Evolutionary conservation across 2,888 invertebrate species (phyloP), one percentile per base, ranked within the genome.

Genomic region (Stenoptilia bipunctidactyla): DNA sequence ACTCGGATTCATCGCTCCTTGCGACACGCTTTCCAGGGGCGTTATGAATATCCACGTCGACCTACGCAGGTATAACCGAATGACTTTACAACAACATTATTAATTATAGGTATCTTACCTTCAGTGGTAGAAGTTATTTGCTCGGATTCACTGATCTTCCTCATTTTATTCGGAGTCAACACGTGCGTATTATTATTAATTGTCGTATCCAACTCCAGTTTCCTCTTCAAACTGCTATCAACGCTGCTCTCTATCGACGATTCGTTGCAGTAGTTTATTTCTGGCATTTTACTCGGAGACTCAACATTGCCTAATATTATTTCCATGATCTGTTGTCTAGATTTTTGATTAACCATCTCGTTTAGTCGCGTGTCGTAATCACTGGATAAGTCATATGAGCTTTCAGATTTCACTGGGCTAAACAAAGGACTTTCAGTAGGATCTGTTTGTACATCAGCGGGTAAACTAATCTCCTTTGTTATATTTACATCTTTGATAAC

Each of bases 311-410:
- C 85, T 13, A 85, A 66, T 47, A 85, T 85, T 10, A 85, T 85
- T 41, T 85, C 83, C 79, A 85, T 73, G 2, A 85, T 77, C 58
- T 85, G 68, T 51, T 79, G 71, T 9, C 79, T 55, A 0, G 84
- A 82, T 13, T 83, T 75, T 36, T 69, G 77, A 13, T 71, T 76
- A 0, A 84, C 72, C 70, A 75, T 79, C 39, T 84, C 80, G 50
- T 80, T 66, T 41, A 84, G 61, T 53, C 71, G 79, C 1, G 74
- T 65, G 51, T 77, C 73, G 40, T 82, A 83, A 55, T 84, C 83
- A 41, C 66, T 76, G 0, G 71, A 69, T 1, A 83, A 38, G 38
- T 83, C 83, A 20, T 82, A 80, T 0, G 82, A 82, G 41, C 77
- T 80, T 48, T 82, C 82, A 0, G 82, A 82, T 58, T 79, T 80